Evolutionary conservation across 2,113 vertebrate species (phyloP), one percentile per base, ranked within the genome.

Genomic region (Candoia aspera): DNA sequence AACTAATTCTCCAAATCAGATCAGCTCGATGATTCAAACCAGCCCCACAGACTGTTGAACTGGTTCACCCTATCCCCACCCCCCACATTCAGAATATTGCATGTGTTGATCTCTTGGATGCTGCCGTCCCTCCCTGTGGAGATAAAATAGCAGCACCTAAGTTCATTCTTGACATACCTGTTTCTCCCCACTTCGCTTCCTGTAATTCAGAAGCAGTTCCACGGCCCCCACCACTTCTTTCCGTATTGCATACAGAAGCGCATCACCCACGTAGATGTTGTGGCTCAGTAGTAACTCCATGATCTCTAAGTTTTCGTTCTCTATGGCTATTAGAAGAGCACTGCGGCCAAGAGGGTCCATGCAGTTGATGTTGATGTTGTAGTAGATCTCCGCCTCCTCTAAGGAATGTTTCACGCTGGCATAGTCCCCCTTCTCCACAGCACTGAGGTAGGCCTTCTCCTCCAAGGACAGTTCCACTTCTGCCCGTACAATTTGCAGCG

Each of bases 291-390:
- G 97, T 58, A 99, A 97, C 97, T 99, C 99, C 99, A 99, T 99
- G 95, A 99, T 99, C 97, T 99, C 99, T 97, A 99, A 96, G 96
- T 99, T 99, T 96, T 99, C 99, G 21, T 99, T 99, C 97, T 99
- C 99, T 95, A 99, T 99, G 97, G 99, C 99, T 91, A 99, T 99
- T 95, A 99, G 98, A 1, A 99, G 98, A 62, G 98, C 99, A 2
- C 98, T 99, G 95, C 99, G 98, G 59, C 99, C 99, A 90, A 99
- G 97, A 33, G 99, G 99, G 97, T 99, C 99, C 97, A 99, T 98
- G 58, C 99, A 99, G 97, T 99, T 99, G 85, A 99, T 98, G 91
- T 99, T 99, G 98, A 99, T 99, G 98, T 99, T 99, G 97, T 99
- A 99, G 97, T 99, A 99, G 96, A 99, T 99, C 96, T 99, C 99